phyloP scores from a whole-genome alignment of 2,113 vertebrate genomes.

The Corynorhinus townsendii region DNA sequence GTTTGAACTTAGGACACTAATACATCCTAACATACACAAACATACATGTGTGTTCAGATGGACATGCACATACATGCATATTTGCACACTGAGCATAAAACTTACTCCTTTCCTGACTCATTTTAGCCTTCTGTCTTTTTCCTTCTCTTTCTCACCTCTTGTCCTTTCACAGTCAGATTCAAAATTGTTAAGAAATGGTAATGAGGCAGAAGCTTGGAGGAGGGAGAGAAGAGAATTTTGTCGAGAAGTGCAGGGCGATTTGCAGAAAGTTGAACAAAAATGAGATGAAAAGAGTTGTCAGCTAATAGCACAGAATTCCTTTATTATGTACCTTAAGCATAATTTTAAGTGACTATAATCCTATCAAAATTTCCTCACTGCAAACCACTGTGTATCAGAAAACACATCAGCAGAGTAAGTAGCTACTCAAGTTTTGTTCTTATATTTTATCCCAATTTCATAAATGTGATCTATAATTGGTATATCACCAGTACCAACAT shows the following conservation, averaged over 20 bases:
- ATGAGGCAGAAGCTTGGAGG: neutral
- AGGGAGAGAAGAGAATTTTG: neutral
- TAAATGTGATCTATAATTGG: neutral
- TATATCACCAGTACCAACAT: neutral
- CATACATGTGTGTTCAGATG: accelerated
- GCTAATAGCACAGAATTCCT: neutral
- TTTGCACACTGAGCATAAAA: neutral
- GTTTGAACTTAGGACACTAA: neutral
- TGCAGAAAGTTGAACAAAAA: neutral
- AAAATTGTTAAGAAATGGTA: neutral
- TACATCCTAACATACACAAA: neutral
- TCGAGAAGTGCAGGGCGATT: neutral
- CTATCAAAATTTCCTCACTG: neutral
- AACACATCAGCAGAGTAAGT: neutral
- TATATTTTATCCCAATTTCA: neutral
- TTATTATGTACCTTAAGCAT: no score
- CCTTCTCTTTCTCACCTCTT: neutral
- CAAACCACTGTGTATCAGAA: neutral
- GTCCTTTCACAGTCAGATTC: neutral
- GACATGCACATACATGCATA: neutral
- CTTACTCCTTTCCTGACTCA: neutral
- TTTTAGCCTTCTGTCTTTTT: neutral
- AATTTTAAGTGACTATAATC: neutral
- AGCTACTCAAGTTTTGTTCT: neutral
- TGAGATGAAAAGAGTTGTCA: neutral